phyloP scores from a whole-genome alignment of 2,113 vertebrate species.

The Psephotus haematonotus region DNA sequence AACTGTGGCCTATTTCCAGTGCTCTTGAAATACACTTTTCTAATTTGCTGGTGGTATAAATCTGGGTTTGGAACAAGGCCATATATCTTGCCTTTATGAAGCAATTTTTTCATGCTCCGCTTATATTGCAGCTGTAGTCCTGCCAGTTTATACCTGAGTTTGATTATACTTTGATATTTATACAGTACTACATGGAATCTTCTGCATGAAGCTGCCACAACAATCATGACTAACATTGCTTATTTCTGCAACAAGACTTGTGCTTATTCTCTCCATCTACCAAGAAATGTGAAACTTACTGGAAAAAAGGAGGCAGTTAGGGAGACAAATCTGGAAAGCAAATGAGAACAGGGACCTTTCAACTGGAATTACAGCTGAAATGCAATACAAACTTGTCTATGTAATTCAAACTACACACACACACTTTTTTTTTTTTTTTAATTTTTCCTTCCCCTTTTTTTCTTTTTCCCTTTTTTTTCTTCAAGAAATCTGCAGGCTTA shows the following conservation, averaged over 20 bases:
- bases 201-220: constrained; percentile 1
- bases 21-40: constrained; percentile 59
- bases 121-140: constrained; percentile 47
- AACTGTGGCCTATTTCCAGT: neutral
- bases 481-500: neutral
- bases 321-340: neutral
- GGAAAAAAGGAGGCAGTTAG: neutral
- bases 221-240: neutral
- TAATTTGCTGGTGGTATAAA: constrained; percentile 45
- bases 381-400: neutral
- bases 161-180: constrained; percentile 59
- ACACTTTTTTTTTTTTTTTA: neutral
- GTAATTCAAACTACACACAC: neutral
- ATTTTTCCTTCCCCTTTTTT: neutral
- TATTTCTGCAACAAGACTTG: neutral
- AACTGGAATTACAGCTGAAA: constrained; percentile 1
- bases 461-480: no score
- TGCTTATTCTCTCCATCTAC: neutral
- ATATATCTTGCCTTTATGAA: constrained; percentile 47
- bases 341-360: neutral
- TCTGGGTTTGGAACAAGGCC: constrained; percentile 53
- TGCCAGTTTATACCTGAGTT: constrained; percentile 47
- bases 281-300: constrained; percentile 4
- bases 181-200: constrained; percentile 31
- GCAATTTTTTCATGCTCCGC: constrained; percentile 64